A percentile compares a stretch with the other conserved stretches of the same genome.
These are phyloP conservation scores for Spisula solida DNA, from an alignment of 2,888 invertebrate genomes.

Conservation along the genomic window DNA sequence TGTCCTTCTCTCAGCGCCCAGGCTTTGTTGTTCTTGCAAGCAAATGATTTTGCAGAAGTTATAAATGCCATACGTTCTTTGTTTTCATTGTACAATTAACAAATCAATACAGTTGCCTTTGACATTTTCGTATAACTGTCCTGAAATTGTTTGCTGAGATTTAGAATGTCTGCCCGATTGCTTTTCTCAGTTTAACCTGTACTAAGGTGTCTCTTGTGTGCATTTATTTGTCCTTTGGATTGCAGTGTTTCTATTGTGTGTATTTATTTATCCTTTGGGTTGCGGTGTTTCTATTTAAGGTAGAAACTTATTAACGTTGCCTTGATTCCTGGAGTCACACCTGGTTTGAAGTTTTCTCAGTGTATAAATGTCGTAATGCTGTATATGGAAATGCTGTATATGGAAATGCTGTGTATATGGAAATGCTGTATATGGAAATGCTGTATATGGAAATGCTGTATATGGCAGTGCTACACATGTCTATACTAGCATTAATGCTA, in stretches of 20 bases:
- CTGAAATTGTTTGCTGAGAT: neutral
- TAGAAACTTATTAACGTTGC: neutral
- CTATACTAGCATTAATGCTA: too few species aligned
- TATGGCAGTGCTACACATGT: neutral
- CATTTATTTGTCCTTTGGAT: neutral
- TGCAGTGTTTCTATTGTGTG: neutral
- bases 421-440: neutral
- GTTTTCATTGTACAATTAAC: slow-evolving; percentile 5
- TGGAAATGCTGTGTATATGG: neutral
- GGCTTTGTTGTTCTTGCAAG: neutral
- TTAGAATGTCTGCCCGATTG: neutral
- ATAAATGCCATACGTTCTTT: slow-evolving; percentile 1
- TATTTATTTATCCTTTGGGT: neutral
- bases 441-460: neutral
- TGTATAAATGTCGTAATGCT: neutral
- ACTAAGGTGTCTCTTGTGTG: neutral
- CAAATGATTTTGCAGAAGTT: neutral
- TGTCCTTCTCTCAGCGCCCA: too few species aligned
- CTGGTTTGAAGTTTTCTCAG: neutral
- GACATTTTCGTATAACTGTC: neutral
- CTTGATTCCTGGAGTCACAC: neutral
- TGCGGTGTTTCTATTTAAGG: slow-evolving; percentile 1
- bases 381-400: neutral
- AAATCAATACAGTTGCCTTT: slow-evolving; percentile 2
- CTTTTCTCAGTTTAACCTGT: neutral